Percentiles rank a stretch among this genome's conserved stretches.
Conservation (phyloP, 2,797 vertebrate genomes). For the Cirrhinus mrigala region DNA sequence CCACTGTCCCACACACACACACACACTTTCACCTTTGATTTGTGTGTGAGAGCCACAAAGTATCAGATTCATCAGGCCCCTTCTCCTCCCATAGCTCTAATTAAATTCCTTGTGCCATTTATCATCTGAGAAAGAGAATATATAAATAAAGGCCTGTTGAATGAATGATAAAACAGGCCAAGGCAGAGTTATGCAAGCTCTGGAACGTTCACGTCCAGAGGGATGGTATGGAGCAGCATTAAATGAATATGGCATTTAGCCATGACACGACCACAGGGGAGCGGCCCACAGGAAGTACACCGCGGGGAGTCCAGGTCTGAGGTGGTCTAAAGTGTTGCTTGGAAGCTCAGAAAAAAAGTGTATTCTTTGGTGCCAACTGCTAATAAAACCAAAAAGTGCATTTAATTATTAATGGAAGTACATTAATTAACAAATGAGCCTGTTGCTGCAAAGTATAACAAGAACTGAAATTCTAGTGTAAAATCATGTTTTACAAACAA, state of each 20-base stretch:
- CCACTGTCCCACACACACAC: slow-evolving; percentile 40
- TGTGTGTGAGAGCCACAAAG: slow-evolving; percentile 52
- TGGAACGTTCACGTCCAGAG: slow-evolving; percentile 42
- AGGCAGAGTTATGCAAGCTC: slow-evolving; percentile 42
- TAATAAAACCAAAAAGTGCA: not conserved
- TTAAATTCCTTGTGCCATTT: slow-evolving; percentile 64
- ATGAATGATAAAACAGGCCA: slow-evolving; percentile 45
- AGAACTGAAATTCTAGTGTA: not conserved
- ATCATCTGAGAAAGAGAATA: slow-evolving; percentile 59
- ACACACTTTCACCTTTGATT: slow-evolving; percentile 54
- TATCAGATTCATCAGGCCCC: slow-evolving; percentile 53
- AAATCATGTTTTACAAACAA: not conserved
- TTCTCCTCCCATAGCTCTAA: slow-evolving; percentile 63
- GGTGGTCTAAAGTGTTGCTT: not conserved
- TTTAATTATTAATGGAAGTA: not conserved
- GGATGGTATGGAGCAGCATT: slow-evolving; percentile 37
- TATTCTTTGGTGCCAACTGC: not conserved
- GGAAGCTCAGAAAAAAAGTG: not conserved
- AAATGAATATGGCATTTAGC: slow-evolving; percentile 38
- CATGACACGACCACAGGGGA: not conserved
- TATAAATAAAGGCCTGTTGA: slow-evolving; percentile 53
- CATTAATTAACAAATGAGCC: not conserved
- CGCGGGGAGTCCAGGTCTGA: not conserved
- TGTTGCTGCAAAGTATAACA: not conserved
- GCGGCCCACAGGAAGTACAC: not conserved